A percentile compares a stretch with the other conserved stretches of the same genome.
Conservation (phyloP, 2,797 vertebrate species). For the Cossypha heuglini region DNA sequence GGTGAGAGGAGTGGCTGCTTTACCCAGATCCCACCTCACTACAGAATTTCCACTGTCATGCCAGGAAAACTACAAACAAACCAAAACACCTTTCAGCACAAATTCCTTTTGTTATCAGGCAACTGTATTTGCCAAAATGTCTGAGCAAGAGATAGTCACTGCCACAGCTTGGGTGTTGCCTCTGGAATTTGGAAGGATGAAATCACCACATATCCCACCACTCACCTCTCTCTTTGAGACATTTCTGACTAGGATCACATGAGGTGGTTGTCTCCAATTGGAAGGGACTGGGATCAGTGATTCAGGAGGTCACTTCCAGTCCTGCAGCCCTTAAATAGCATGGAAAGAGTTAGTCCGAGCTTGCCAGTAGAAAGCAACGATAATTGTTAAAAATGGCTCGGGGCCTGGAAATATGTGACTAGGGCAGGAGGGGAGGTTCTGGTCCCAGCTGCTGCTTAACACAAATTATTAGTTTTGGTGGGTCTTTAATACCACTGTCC, state of each 20-base stretch:
- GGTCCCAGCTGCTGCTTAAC: background rate
- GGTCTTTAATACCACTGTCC: background rate
- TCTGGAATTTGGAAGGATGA: slow-evolving; percentile 43
- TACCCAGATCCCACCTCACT: background rate
- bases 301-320: slow-evolving; percentile 49
- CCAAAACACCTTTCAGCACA: background rate
- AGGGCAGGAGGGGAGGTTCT: background rate
- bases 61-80: background rate
- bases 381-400: background rate
- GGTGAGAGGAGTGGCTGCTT: background rate
- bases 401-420: background rate
- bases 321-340: slow-evolving; percentile 25
- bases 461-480: background rate
- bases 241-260: slow-evolving; percentile 36
- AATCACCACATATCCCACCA: slow-evolving; percentile 31
- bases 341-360: slow-evolving; percentile 55
- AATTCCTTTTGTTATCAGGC: background rate
- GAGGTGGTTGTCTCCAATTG: slow-evolving; percentile 27
- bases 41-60: background rate
- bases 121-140: background rate
- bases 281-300: slow-evolving; percentile 22
- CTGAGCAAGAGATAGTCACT: background rate
- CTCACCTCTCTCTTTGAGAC: background rate
- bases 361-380: background rate
- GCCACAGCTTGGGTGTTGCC: background rate